These are phyloP conservation scores for Nysson spinosus DNA, from an alignment of 2,888 invertebrate species.

Conservation along the genomic window DNA sequence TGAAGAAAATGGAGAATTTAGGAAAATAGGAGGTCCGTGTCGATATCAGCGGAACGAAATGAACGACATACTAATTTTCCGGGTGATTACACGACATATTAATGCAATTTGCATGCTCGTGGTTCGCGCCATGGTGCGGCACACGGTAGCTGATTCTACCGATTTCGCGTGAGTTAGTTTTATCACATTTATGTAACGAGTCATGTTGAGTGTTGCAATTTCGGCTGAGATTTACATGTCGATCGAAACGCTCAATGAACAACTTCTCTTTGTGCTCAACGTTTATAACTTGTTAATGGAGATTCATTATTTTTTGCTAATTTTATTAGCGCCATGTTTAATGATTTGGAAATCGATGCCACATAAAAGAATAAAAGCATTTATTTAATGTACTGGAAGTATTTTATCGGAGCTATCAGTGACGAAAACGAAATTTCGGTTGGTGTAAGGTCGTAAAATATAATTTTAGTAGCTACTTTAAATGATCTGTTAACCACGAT, in stretches of 20 bases:
- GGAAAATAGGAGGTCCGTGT: constrained; percentile 17
- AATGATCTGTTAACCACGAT: constrained; percentile 7
- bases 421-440: background rate
- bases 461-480: constrained; percentile 32
- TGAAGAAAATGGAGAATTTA: constrained; percentile 10
- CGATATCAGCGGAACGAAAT: constrained; percentile 56
- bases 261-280: background rate
- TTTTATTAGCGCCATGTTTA: too few relatives aligned
- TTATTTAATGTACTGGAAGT: background rate
- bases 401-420: background rate
- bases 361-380: background rate
- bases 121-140: constrained; percentile 33
- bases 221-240: constrained; percentile 7
- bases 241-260: constrained; percentile 2
- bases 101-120: constrained; percentile 69
- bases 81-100: constrained; percentile 69
- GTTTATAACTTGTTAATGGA: too few relatives aligned
- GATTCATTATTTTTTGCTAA: too few relatives aligned
- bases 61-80: constrained; percentile 70
- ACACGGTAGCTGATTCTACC: constrained; percentile 50
- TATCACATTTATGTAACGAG: constrained; percentile 22
- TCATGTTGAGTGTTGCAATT: constrained; percentile 1
- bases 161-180: constrained; percentile 53
- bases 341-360: too few relatives aligned
- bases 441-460: constrained; percentile 10